These are phyloP conservation scores for Macrotus californicus DNA, from an alignment of 2,113 vertebrate genomes.

Conservation along the genomic window DNA sequence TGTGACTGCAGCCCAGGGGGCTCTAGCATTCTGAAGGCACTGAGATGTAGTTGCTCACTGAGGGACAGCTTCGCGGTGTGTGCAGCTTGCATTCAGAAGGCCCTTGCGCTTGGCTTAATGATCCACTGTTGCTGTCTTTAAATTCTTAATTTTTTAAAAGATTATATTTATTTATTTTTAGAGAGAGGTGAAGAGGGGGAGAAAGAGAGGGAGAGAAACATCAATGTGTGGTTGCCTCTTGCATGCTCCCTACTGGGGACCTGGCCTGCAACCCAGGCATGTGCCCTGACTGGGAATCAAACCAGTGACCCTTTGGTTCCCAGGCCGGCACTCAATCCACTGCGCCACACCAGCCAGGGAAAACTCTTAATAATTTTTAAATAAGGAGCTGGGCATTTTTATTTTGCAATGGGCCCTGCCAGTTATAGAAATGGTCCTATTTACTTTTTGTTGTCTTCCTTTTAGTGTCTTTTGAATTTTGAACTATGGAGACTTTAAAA, in stretches of 20 bases:
- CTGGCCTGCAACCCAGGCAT: no score
- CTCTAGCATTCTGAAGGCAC: not conserved
- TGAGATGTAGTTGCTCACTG: rapidly evolving
- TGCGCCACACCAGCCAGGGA: no score
- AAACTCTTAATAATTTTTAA: not conserved
- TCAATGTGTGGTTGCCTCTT: no score
- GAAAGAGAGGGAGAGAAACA: no score
- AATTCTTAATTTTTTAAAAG: no score
- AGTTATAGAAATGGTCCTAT: not conserved
- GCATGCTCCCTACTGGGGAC: no score
- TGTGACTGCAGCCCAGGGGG: not conserved
- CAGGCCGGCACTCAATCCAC: no score
- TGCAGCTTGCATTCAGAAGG: no score
- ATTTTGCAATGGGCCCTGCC: not conserved
- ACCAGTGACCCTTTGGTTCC: no score
- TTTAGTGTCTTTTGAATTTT: not conserved
- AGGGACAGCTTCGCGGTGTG: rapidly evolving
- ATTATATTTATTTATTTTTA: no score
- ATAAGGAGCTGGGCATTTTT: not conserved
- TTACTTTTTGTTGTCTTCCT: not conserved
- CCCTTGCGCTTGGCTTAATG: not conserved
- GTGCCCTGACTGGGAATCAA: no score
- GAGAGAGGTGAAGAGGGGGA: no score
- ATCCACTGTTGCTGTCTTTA: not conserved
- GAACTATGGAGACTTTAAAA: not conserved